These are phyloP conservation scores for Cyclophora punctaria DNA, from an alignment of 2,888 invertebrate genomes.

Conservation along the genomic window DNA sequence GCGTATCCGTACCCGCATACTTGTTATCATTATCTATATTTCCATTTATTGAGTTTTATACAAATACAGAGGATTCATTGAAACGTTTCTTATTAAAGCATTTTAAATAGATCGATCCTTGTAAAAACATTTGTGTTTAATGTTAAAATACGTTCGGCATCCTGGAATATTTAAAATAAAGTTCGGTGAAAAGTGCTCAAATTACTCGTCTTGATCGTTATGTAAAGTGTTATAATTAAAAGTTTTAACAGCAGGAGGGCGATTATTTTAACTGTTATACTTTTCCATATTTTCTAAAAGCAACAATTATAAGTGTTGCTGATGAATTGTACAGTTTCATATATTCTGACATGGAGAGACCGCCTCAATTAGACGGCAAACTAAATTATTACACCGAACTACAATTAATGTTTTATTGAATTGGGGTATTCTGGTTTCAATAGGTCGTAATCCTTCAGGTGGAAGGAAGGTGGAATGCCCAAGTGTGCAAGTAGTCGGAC, in stretches of 20 bases:
- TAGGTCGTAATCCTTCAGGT: slow-evolving; percentile 18
- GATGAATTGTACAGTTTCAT: too few species aligned
- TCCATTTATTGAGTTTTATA: slow-evolving; percentile 20
- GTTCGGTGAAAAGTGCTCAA: too few species aligned
- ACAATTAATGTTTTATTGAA: slow-evolving; percentile 12
- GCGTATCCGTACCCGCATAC: slow-evolving; percentile 13
- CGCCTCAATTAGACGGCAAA: too few species aligned
- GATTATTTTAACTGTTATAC: too few species aligned
- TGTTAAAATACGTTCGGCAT: too few species aligned
- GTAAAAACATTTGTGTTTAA: neutral
- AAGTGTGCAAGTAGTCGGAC: slow-evolving; percentile 17
- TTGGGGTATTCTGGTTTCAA: slow-evolving; percentile 17
- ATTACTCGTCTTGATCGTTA: too few species aligned
- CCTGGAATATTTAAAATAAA: too few species aligned
- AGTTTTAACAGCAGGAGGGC: too few species aligned
- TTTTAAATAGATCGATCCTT: slow-evolving; percentile 5
- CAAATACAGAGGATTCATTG: slow-evolving; percentile 17
- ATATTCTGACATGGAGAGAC: too few species aligned
- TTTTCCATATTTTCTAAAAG: too few species aligned
- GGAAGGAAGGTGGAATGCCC: neutral
- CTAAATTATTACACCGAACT: neutral
- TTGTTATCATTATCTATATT: slow-evolving; percentile 16
- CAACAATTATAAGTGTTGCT: too few species aligned
- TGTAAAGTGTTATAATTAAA: too few species aligned
- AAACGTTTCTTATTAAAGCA: slow-evolving; percentile 15